Evolutionary conservation across 1,140 invertebrate species (phyloP).

Genomic region (Euwallacea fornicatus): DNA sequence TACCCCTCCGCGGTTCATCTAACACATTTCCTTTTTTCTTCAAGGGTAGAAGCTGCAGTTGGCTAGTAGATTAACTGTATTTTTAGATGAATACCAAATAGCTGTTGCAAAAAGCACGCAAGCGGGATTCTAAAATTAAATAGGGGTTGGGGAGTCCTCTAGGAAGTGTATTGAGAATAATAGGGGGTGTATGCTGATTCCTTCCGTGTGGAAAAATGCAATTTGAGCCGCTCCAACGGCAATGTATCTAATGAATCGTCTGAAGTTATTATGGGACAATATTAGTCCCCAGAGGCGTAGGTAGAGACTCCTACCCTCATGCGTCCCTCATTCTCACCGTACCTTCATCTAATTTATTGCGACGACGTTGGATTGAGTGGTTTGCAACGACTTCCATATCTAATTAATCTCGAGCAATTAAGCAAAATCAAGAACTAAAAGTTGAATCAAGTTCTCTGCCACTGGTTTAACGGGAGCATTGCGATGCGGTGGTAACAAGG

Average conservation of each 20-base stretch:
- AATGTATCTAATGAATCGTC: constrained; percentile 26
- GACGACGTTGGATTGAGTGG: too few species aligned
- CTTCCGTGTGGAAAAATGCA: constrained; percentile 36
- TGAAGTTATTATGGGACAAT: constrained; percentile 12
- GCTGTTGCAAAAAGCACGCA: constrained; percentile 4
- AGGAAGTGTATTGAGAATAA: constrained; percentile 23
- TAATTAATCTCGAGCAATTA: too few species aligned
- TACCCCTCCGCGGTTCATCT: constrained; percentile 3
- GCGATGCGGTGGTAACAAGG: constrained; percentile 28
- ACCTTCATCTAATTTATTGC: background rate
- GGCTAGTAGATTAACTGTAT: too few species aligned
- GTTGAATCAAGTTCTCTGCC: background rate
- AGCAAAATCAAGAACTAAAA: too few species aligned
- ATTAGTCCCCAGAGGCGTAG: constrained; percentile 18
- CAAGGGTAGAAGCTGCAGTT: too few species aligned
- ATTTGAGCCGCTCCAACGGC: constrained; percentile 28
- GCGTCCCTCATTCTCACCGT: too few species aligned
- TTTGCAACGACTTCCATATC: too few species aligned
- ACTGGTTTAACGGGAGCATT: constrained; percentile 30
- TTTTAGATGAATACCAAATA: too few species aligned
- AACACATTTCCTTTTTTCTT: too few species aligned
- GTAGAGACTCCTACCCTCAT: background rate
- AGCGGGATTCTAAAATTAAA: constrained; percentile 18
- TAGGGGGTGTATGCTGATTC: constrained; percentile 25
- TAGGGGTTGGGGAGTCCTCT: constrained; percentile 9